These are phyloP conservation scores for Pangasius mekongensis DNA, from an alignment of 2,797 vertebrate genomes.

Conservation along the genomic window DNA sequence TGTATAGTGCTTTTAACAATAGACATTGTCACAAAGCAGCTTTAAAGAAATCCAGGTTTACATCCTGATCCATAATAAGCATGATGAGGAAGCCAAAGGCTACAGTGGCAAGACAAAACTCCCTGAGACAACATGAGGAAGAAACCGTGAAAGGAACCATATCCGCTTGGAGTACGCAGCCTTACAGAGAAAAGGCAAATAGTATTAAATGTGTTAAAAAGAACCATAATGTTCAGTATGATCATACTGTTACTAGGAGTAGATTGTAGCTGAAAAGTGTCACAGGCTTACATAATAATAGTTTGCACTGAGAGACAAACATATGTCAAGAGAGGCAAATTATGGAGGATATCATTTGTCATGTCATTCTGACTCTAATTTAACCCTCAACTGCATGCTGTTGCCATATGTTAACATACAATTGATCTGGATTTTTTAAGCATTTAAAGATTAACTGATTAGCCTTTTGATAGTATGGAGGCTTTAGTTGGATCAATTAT, in stretches of 20 bases:
- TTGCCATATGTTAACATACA: background rate
- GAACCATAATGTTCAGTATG: background rate
- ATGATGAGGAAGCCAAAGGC: background rate
- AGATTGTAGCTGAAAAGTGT: background rate
- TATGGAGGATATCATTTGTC: slow-evolving; percentile 6
- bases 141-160: background rate
- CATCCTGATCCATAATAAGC: slow-evolving; percentile 10
- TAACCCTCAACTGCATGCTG: background rate
- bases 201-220: background rate
- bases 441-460: slow-evolving; percentile 2
- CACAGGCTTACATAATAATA: background rate
- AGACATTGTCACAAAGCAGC: background rate
- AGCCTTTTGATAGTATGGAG: background rate
- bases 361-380: background rate
- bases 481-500: background rate
- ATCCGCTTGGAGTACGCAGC: background rate
- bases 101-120: background rate
- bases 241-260: background rate
- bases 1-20: background rate
- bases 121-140: background rate
- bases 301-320: background rate
- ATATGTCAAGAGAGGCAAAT: slow-evolving; percentile 6
- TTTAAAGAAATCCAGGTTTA: background rate
- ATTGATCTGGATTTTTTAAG: background rate
- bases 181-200: background rate